Evolutionary conservation across 2,888 invertebrate genomes (phyloP).

Genomic region (Criorhina ranunculi): DNA sequence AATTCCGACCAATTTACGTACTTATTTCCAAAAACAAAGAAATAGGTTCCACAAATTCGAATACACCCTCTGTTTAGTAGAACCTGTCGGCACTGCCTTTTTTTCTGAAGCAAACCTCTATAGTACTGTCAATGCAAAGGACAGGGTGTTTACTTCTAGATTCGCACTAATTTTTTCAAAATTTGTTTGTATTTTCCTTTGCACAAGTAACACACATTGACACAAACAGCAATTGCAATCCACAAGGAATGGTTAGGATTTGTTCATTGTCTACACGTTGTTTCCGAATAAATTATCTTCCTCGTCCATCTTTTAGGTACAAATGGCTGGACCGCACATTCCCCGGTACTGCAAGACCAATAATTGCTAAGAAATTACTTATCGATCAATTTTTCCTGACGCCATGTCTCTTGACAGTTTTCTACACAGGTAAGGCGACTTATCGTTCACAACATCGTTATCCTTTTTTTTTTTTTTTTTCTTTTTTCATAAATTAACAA

Average conservation of each 20-base stretch:
- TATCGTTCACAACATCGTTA: constrained; percentile 26
- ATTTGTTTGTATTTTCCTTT: constrained; percentile 53
- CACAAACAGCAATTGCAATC: constrained; percentile 51
- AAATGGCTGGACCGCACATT: constrained; percentile 90
- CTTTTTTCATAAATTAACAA: constrained; percentile 45
- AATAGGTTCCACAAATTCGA: too few species aligned
- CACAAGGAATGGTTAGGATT: constrained; percentile 49
- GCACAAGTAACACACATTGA: constrained; percentile 67
- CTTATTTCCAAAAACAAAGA: too few species aligned
- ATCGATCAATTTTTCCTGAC: constrained; percentile 92
- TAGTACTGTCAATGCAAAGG: too few species aligned
- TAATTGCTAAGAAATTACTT: constrained; percentile 89
- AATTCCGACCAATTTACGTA: too few species aligned
- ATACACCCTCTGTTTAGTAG: too few species aligned
- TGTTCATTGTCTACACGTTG: constrained; percentile 6
- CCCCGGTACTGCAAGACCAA: constrained; percentile 87
- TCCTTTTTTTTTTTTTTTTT: constrained; percentile 27
- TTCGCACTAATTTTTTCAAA: constrained; percentile 1
- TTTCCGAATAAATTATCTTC: constrained; percentile 26
- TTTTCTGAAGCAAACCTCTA: too few species aligned
- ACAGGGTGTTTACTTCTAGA: too few species aligned
- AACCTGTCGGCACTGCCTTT: too few species aligned
- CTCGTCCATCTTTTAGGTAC: constrained; percentile 87
- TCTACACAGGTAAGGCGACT: constrained; percentile 88
- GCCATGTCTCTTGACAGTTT: constrained; percentile 89